Evolutionary conservation across 2,797 vertebrate species (phyloP).

Genomic region (Silurus lanzhouensis): DNA sequence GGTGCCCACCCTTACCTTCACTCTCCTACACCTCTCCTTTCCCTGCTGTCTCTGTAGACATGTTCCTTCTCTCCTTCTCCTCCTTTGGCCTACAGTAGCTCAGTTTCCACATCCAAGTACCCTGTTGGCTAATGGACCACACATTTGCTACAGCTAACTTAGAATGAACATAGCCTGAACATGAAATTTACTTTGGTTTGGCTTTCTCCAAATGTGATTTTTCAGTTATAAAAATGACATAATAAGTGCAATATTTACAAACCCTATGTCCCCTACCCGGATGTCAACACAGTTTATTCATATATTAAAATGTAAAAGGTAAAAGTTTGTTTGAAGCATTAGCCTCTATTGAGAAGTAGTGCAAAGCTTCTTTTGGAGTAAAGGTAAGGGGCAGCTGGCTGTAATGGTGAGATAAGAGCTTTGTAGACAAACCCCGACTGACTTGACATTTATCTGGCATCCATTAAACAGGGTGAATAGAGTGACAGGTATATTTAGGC

Average conservation of each 20-base stretch:
- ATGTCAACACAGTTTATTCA: constrained; percentile 38
- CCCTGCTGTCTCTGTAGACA: too few species aligned
- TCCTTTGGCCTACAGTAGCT: too few species aligned
- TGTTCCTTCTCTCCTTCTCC: too few species aligned
- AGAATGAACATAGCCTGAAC: too few species aligned
- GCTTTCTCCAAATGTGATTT: neutral
- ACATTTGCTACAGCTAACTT: too few species aligned
- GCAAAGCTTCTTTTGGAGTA: constrained; percentile 43
- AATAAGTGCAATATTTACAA: neutral
- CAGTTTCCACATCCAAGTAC: too few species aligned
- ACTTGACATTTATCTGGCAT: constrained; percentile 44
- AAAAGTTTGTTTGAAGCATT: constrained; percentile 33
- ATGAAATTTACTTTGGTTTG: too few species aligned
- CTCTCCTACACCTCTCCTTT: too few species aligned
- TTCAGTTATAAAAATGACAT: neutral
- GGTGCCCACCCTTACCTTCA: too few species aligned
- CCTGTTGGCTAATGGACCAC: too few species aligned
- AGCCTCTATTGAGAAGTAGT: constrained; percentile 15
- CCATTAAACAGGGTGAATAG: constrained; percentile 47
- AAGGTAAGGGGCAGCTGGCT: constrained; percentile 49
- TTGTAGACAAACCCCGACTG: constrained; percentile 37
- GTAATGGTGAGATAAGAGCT: constrained; percentile 54
- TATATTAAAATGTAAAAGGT: constrained; percentile 41
- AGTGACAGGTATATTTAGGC: constrained; percentile 36
- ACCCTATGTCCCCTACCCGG: neutral